Evolutionary conservation across 2,113 vertebrate genomes (phyloP), one percentile per base, ranked within the genome.

Genomic region (Tapirus terrestris): DNA sequence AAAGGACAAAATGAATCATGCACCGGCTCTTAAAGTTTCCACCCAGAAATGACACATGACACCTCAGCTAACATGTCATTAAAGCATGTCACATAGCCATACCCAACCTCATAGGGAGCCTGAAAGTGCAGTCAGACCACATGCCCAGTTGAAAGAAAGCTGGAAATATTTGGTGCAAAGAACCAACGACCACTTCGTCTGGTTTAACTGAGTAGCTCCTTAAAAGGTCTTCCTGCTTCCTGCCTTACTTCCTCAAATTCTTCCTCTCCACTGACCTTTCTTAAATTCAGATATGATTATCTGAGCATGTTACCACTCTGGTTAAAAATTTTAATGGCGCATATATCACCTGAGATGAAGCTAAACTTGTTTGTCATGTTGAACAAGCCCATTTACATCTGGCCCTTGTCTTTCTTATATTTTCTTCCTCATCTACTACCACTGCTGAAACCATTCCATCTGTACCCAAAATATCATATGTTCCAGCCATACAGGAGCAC

Each of bases 251-350:
- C 36, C 60, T 60, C 20, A 33, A 65, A 16, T 45, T 43, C 67
- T 72, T 65, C 51, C 68, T 89, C 36, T 58, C 39, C 61, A 17
- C 14, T 56, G 51, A 70, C 13, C 61, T 92, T 75, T 61, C 79
- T 76, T 72, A 73, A 92, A 76, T 76, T 82, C 60, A 84, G 48
- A 48, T n/a, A 13, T 11, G 58, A 56, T 31, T 75, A 60, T 48
- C 70, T 84, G 77, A 89, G 77, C 58, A 20, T 51, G 43, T 39
- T 8, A 43, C 60, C 39, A 70, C 9, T 27, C n/a, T 72, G 65
- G 36, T 60, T 25, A 77, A 96, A 89, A 96, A 18, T 43, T 48
- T 76, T 51, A 65, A 60, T 77, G 87, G 23, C 36, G 72, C 13
- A 17, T 33, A 12, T 2, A 25, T 77, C 60, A 58, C 53, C 67